Evolutionary conservation across 2,888 invertebrate species (phyloP).

Genomic region (Abrostola triplasia): DNA sequence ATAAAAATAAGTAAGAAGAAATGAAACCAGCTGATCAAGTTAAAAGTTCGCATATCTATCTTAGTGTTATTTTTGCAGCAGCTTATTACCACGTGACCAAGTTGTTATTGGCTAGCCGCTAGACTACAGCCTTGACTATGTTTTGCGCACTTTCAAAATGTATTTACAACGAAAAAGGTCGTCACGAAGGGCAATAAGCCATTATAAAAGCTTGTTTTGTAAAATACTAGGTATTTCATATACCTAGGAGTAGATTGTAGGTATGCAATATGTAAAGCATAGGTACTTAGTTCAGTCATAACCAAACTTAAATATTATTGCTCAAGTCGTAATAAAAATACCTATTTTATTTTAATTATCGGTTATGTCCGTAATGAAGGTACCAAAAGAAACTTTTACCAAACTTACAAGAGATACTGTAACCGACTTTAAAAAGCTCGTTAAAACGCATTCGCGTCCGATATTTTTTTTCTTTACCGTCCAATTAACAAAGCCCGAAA

Average conservation of each 20-base stretch:
- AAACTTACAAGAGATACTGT: slow-evolving; percentile 31
- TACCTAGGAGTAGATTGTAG: too few species aligned
- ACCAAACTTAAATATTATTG: not conserved
- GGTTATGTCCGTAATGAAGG: slow-evolving; percentile 12
- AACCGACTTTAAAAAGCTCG: slow-evolving; percentile 37
- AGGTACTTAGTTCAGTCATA: not conserved
- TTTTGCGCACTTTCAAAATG: slow-evolving; percentile 40
- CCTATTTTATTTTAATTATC: slow-evolving; percentile 33
- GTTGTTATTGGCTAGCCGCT: slow-evolving; percentile 24
- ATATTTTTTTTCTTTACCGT: slow-evolving; percentile 56
- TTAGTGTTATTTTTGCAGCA: too few species aligned
- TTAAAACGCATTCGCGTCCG: slow-evolving; percentile 58
- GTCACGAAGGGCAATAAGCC: slow-evolving; percentile 6
- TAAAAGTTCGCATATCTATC: too few species aligned
- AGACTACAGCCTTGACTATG: slow-evolving; percentile 35
- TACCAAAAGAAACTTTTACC: slow-evolving; percentile 15
- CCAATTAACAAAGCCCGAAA: slow-evolving; percentile 71
- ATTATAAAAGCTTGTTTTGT: not conserved
- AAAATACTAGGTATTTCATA: too few species aligned
- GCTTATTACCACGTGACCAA: slow-evolving; percentile 27
- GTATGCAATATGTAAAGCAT: not conserved
- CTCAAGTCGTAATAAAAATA: slow-evolving; percentile 5
- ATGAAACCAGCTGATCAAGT: too few species aligned
- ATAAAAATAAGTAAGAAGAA: too few species aligned
- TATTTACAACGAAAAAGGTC: slow-evolving; percentile 25